phyloP scores from a whole-genome alignment of 2,113 vertebrate genomes.

The Ptilonorhynchus violaceus region DNA sequence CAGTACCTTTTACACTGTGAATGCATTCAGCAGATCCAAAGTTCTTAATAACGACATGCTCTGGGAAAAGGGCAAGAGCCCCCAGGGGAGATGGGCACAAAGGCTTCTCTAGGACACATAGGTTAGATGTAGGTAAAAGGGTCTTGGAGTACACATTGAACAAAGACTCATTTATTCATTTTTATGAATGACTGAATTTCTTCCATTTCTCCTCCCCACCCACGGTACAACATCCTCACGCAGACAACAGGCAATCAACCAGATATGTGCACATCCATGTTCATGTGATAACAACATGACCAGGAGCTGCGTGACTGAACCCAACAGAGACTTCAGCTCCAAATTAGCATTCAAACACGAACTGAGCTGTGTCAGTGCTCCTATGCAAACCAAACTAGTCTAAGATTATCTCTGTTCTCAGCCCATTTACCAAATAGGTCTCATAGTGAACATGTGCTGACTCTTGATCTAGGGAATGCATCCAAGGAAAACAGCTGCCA shows the following conservation, averaged over 20 bases:
- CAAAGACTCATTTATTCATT: background rate
- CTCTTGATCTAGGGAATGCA: slow-evolving; percentile 46
- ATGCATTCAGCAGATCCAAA: background rate
- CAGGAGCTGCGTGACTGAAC: background rate
- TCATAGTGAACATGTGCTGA: slow-evolving; percentile 52
- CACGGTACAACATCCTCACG: background rate
- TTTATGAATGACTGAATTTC: background rate
- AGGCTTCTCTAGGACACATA: background rate
- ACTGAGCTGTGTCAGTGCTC: background rate
- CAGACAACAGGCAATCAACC: background rate
- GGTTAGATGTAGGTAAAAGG: background rate
- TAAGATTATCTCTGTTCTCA: slow-evolving; percentile 40
- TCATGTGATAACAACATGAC: background rate
- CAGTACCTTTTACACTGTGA: background rate
- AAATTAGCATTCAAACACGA: background rate
- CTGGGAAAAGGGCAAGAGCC: background rate
- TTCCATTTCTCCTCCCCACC: background rate
- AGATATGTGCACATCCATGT: rapidly evolving
- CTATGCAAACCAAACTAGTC: background rate
- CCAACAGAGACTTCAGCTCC: background rate
- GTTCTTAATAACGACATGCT: background rate
- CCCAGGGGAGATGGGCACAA: background rate
- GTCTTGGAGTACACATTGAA: background rate
- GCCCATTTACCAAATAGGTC: slow-evolving; percentile 28
- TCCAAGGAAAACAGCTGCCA: slow-evolving; percentile 64